A percentile compares a stretch with the other conserved stretches of the same genome.
Conservation (phyloP, 1,140 invertebrate genomes). For the Lepeophtheirus salmonis region DNA sequence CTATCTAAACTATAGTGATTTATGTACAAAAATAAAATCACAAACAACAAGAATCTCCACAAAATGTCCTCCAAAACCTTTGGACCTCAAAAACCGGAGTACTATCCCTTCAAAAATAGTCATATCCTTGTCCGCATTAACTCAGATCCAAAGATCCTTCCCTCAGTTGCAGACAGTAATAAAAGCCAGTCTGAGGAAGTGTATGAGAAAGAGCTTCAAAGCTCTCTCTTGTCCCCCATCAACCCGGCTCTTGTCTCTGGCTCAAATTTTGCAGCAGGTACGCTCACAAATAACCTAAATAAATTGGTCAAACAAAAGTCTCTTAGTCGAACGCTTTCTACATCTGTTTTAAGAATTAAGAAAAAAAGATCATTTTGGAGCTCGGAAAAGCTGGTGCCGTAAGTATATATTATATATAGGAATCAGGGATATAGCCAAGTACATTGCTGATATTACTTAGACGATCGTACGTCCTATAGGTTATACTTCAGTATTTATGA, state of each 20-base stretch:
- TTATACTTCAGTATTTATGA: too few species aligned
- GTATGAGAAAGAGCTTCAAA: neutral
- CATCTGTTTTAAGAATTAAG: conserved; percentile 52
- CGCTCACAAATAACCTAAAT: neutral
- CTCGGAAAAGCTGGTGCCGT: conserved; percentile 39
- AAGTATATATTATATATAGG: too few species aligned
- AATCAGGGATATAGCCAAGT: too few species aligned
- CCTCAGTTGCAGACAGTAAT: too few species aligned
- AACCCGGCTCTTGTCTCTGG: neutral
- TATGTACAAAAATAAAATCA: too few species aligned
- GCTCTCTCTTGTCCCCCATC: neutral
- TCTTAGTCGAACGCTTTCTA: conserved; percentile 45
- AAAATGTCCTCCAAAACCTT: neutral
- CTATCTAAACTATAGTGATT: too few species aligned
- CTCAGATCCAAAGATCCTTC: neutral
- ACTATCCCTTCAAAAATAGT: neutral
- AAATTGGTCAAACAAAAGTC: conserved; percentile 17
- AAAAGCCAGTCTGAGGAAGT: neutral
- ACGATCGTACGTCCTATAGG: too few species aligned
- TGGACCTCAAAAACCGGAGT: neutral
- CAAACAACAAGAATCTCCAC: too few species aligned
- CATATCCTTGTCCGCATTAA: neutral
- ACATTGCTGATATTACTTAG: too few species aligned
- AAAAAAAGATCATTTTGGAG: conserved; percentile 49
- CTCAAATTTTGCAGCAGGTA: neutral